Evolutionary conservation across 2,888 invertebrate genomes (phyloP).

Genomic region (Chouioia cunea): DNA sequence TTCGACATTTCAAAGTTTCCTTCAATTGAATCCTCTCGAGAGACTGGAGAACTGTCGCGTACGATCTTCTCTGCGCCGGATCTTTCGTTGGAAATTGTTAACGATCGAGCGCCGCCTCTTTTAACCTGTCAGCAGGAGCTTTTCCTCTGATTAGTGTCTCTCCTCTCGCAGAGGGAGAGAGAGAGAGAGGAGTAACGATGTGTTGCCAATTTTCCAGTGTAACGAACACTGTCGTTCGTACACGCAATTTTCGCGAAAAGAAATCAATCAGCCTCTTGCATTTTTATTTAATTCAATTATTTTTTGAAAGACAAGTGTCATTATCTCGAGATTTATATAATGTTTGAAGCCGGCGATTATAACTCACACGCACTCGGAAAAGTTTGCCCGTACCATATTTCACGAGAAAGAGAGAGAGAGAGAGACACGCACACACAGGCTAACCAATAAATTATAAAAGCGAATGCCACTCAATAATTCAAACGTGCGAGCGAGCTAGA

Average conservation of each 20-base stretch:
- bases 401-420: neutral
- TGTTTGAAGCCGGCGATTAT: conserved; percentile 14
- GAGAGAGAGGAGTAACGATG: no score
- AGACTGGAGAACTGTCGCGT: neutral
- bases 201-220: no score
- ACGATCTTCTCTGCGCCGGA: neutral
- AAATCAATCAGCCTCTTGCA: no score
- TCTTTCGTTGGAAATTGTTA: conserved; percentile 39
- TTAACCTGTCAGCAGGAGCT: conserved; percentile 19
- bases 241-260: no score
- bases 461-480: conserved; percentile 37
- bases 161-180: no score
- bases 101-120: conserved; percentile 15
- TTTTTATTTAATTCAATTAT: neutral
- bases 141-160: conserved; percentile 10
- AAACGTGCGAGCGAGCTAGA: conserved; percentile 1
- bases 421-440: neutral
- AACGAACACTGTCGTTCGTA: no score
- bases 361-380: neutral
- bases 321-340: conserved; percentile 15
- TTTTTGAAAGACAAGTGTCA: conserved; percentile 3
- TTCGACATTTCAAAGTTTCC: conserved; percentile 34
- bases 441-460: conserved; percentile 28
- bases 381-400: neutral
- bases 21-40: conserved; percentile 39